Evolutionary conservation across 2,797 vertebrate genomes (phyloP).

Genomic region (Threskiornis aethiopicus): DNA sequence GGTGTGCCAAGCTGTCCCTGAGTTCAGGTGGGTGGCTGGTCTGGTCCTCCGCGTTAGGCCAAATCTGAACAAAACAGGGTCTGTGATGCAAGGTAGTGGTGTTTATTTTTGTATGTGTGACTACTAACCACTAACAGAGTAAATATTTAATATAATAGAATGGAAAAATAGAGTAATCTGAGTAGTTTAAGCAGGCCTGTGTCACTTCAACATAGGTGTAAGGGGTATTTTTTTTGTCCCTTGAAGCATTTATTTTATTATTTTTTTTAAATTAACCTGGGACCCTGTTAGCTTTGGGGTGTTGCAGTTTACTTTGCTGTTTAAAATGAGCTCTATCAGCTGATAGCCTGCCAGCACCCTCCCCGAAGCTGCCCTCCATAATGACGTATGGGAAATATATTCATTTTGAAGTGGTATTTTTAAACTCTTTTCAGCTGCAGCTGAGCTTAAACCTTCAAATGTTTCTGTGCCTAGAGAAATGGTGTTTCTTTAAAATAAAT

Average conservation of each 20-base stretch:
- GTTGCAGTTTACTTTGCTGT: neutral
- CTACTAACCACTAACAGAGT: conserved; percentile 10
- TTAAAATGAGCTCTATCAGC: neutral
- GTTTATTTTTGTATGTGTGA: conserved; percentile 49
- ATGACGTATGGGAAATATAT: neutral
- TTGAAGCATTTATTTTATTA: neutral
- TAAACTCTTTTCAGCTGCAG: neutral
- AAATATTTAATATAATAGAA: conserved; percentile 54
- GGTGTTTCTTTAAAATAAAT: neutral
- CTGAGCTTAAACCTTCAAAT: neutral
- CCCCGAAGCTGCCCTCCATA: neutral
- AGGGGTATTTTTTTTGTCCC: neutral
- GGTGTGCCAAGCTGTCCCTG: neutral
- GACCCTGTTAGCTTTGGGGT: neutral
- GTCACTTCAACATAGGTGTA: neutral
- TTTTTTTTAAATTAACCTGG: neutral
- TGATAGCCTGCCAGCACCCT: neutral
- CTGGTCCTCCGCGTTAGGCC: neutral
- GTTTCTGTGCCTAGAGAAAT: neutral
- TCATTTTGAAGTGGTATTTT: neutral
- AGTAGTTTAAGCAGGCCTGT: neutral
- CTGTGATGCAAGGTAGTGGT: conserved; percentile 23
- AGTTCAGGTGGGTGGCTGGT: conserved; percentile 4
- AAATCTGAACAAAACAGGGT: neutral
- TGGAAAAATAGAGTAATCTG: neutral